A percentile compares a stretch with the other conserved stretches of the same genome.
Evolutionary conservation across 2,797 vertebrate species (phyloP).

Genomic region (Enteromius anoplus): DNA sequence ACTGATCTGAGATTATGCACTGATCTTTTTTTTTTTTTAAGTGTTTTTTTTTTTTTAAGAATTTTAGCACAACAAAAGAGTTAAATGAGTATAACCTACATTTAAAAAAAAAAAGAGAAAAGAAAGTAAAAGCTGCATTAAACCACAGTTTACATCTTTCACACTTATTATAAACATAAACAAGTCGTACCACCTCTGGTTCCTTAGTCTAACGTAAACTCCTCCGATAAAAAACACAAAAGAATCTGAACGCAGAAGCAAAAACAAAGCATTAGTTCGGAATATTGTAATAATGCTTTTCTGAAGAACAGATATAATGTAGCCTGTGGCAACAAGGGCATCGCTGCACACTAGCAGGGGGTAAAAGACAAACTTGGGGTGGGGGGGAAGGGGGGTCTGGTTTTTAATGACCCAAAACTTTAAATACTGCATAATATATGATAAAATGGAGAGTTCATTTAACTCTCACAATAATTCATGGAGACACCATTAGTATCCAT

Average conservation of each 20-base stretch:
- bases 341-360: constrained; percentile 86
- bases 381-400: constrained; percentile 80
- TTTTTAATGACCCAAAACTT: constrained; percentile 99
- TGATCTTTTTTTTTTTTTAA: neutral
- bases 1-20: neutral
- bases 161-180: constrained; percentile 3
- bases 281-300: constrained; percentile 76
- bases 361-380: constrained; percentile 86
- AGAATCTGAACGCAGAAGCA: constrained; percentile 62
- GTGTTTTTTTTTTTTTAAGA: neutral
- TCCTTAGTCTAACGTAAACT: neutral
- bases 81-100: neutral
- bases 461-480: constrained; percentile 92
- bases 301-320: constrained; percentile 82
- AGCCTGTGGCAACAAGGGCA: constrained; percentile 89
- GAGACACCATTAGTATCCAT: constrained; percentile 97
- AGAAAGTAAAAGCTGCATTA: neutral
- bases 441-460: constrained; percentile 99
- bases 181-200: constrained; percentile 48
- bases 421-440: constrained; percentile 99
- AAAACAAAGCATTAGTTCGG: constrained; percentile 77
- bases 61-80: neutral
- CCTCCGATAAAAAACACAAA: constrained; percentile 49
- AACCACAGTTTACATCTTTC: neutral
- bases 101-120: no score